Conservation (phyloP, 2,888 invertebrate genomes). For the Dicycla oo region DNA sequence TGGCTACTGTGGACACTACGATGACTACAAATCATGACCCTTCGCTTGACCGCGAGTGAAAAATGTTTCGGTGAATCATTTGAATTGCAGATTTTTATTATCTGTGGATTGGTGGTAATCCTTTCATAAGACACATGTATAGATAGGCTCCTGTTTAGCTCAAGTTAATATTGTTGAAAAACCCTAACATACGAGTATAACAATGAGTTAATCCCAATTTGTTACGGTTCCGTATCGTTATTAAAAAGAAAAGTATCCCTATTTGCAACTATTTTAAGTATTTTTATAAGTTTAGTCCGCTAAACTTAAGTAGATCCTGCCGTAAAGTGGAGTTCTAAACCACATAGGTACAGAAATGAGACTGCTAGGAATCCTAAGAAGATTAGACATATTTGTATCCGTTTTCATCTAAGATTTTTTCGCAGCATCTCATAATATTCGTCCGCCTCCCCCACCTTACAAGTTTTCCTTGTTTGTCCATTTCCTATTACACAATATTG, state of each 20-base stretch:
- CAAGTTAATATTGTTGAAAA: neutral
- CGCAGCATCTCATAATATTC: constrained; percentile 9
- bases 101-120: neutral
- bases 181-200: neutral
- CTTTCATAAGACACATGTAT: neutral
- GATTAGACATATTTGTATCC: neutral
- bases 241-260: neutral
- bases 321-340: neutral
- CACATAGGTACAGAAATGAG: neutral
- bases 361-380: neutral
- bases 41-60: neutral
- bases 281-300: neutral
- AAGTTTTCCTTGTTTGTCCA: constrained; percentile 37
- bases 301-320: neutral
- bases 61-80: neutral
- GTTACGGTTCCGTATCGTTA: no score
- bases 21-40: constrained; percentile 8
- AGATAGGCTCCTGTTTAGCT: no score
- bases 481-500: constrained; percentile 33
- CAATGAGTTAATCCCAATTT: neutral
- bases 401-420: neutral
- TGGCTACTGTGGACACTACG: constrained; percentile 1
- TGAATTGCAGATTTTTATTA: neutral
- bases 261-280: neutral
- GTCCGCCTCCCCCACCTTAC: neutral